These are phyloP conservation scores for Scolanthus callimorphus DNA, from an alignment of 92 coral and sea anemone genomes.

Conservation along the genomic window DNA sequence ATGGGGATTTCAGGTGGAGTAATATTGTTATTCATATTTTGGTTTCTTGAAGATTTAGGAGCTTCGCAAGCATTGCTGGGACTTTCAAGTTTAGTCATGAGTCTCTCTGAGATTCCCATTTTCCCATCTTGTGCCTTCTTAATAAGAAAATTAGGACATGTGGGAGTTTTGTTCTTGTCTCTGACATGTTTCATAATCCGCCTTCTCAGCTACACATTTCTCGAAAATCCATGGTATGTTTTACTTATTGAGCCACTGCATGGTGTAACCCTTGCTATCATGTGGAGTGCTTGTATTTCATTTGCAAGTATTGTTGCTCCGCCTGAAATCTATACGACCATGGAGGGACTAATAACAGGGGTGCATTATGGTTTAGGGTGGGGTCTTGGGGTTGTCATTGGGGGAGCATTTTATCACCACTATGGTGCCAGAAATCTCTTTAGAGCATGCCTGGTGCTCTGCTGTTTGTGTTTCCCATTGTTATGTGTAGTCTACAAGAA, in stretches of 20 bases:
- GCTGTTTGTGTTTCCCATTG: constrained; percentile 18
- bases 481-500: constrained; percentile 19
- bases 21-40: constrained; percentile 37
- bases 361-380: constrained; percentile 49
- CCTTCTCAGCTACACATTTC: constrained; percentile 14
- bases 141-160: constrained; percentile 28
- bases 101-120: constrained; percentile 35
- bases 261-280: constrained; percentile 34
- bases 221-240: constrained; percentile 42
- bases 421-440: constrained; percentile 39
- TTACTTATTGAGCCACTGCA: constrained; percentile 40
- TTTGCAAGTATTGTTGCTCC: constrained; percentile 33
- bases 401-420: constrained; percentile 26
- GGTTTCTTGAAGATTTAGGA: constrained; percentile 48
- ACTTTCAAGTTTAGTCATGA: constrained; percentile 24
- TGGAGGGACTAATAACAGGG: constrained; percentile 33
- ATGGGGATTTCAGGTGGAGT: constrained; percentile 46
- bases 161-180: constrained; percentile 20
- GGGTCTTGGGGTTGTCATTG: constrained; percentile 37
- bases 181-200: constrained; percentile 20
- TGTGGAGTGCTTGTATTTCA: constrained; percentile 36
- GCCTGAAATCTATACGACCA: constrained; percentile 30
- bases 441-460: constrained; percentile 17
- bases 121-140: constrained; percentile 11
- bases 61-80: constrained; percentile 33